Evolutionary conservation across 64 coral and sea anemone genomes (phyloP), one percentile per base, ranked within the genome.

Genomic region (Stichodactyla mertensii): DNA sequence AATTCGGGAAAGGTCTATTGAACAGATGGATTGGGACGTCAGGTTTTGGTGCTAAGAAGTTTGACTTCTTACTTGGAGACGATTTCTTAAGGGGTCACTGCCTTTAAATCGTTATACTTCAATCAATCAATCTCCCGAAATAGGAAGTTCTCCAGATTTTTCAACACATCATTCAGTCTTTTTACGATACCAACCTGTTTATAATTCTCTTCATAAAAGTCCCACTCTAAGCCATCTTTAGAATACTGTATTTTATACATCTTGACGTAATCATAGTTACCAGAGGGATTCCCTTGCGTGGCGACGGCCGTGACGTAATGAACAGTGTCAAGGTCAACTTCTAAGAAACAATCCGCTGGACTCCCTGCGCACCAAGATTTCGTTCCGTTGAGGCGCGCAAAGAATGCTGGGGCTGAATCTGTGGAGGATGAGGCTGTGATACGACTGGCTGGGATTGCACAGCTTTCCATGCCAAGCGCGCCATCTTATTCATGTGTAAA

Each of bases 251-350:
- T 58, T 28, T 92, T 83, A 61, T 88, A 92, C 62, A 79, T 88
- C 71, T 88, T 87, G 11, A 92, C 91, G 59, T 83, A 92, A 70
- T 92, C 91, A 27, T 84, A 66, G 61, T 92, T 92, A 54, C 91
- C 91, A 28, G 84, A 36, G 51, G 91, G 91, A 36, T 92, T 92
- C 7, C 91, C 91, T 51, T 92, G 91, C 5, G 91, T 92, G n/a
- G 91, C 91, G 14, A 92, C 86, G 16, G 91, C 86, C 15, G 79
- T 60, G 16, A 92, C 86, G 80, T 84, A 88, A 71, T 92, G 91
- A 0, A 82, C 61, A 0, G 86, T 82, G 12, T 87, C 79, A 19
- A 92, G 86, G 80, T 92, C 91, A 15, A 92, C 91, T 31, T 92
- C 86, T 55, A 92, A 51, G 54, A 83, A 92, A 4, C 79, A 61